Base-by-base conservation (phyloP, 2,888 invertebrate species). In the Fragum fragum region DNA sequence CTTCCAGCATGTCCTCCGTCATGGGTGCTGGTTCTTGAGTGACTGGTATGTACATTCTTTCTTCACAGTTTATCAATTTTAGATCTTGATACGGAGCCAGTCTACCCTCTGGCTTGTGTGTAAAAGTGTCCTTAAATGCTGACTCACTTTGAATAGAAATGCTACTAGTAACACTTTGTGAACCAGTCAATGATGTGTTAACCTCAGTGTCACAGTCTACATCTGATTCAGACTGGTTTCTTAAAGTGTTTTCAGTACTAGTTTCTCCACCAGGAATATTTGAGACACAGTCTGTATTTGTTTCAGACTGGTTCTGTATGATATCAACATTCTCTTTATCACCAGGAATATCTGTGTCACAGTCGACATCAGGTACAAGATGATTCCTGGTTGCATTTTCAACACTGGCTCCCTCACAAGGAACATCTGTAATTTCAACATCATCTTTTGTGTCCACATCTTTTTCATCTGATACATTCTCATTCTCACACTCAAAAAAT, bases 1-100 rank as follows among this genome's bases (percentile, higher is more conserved):
- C 98, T 92, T 98, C 98, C 79, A 99, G 95, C 94, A 98, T 97
- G 95, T 99, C 99, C 94, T 99, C 99, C 0, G 99, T 99, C 96
- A 99, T 98, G 16, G 99, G 99, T 5, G 98, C 97, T 0, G 98
- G 97, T 91, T 99, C 99, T 96, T 96, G 96, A 0, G 98, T 98
- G 26, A 97, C 94, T 0, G 98, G 98, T 82, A 98, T 96, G 94
- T 97, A 98, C 72, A 98, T 95, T 53, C 96, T 96, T 87, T 97
- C 97, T 2, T 96, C 96, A 0, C 96, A 96, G 89, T 89, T 86
- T 39, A 97, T 94, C 70, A 98, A 95, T 81, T 95, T 96, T 75
- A 97, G 93, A 73, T 96, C 96, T 29, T 96, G 96, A 92, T 96
- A 96, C 90, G 96, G 96, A 42, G 96, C 96, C 39, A 96, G 94